Conservation (phyloP, 2,113 vertebrate species). For the Cynoglossus semilaevis region DNA sequence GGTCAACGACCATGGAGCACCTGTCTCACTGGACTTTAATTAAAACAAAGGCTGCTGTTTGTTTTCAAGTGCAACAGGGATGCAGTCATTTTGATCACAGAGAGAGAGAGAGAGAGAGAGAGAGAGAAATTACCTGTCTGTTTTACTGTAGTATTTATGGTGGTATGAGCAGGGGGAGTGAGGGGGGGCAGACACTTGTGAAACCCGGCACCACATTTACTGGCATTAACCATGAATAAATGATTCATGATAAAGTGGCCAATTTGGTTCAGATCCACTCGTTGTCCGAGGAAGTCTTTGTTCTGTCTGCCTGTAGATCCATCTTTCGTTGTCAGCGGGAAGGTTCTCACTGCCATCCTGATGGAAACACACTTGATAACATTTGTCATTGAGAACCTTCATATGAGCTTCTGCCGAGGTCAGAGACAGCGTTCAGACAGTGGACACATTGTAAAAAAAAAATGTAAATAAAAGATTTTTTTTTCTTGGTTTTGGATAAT, state of each 20-base stretch:
- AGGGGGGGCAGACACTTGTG: constrained; percentile 48
- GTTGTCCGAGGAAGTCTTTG: too few species aligned
- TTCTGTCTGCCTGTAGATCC: constrained; percentile 47
- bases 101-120: too few species aligned
- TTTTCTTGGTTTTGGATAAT: too few species aligned
- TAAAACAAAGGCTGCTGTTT: constrained; percentile 71
- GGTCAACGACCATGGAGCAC: constrained; percentile 78
- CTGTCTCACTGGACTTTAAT: constrained; percentile 76
- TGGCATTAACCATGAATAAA: constrained; percentile 62
- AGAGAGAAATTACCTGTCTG: constrained; percentile 50
- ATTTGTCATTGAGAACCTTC: constrained; percentile 13
- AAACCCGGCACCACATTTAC: constrained; percentile 76
- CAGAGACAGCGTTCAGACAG: too few species aligned
- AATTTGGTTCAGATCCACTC: constrained; percentile 65
- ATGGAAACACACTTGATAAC: not conserved
- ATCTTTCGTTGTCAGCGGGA: too few species aligned
- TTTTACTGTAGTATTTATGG: constrained; percentile 64
- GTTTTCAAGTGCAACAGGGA: constrained; percentile 36
- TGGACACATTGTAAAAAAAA: too few species aligned
- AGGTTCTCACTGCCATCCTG: too few species aligned
- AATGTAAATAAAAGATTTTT: too few species aligned
- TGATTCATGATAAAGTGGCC: constrained; percentile 71
- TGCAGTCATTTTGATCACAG: not conserved
- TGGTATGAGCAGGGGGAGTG: constrained; percentile 41
- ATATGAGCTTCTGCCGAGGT: too few species aligned